Conservation (phyloP, 2,888 invertebrate species). For the Dermolepida albohirtum region DNA sequence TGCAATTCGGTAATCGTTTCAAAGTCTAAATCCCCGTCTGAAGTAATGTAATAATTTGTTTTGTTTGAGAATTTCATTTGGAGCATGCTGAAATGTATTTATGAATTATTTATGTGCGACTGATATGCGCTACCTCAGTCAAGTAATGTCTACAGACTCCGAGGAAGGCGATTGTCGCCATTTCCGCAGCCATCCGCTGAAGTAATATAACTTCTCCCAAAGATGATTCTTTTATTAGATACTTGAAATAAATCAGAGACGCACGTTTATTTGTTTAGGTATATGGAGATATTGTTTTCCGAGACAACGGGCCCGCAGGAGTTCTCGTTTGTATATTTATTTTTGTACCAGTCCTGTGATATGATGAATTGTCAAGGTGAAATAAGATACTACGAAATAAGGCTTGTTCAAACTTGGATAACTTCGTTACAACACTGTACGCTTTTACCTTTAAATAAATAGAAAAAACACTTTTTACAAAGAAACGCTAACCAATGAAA, state of each 20-base stretch:
- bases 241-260: slow-evolving; percentile 51
- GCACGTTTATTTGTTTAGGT: slow-evolving; percentile 50
- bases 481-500: not conserved
- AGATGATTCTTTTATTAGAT: slow-evolving; percentile 50
- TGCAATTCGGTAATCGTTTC: slow-evolving; percentile 25
- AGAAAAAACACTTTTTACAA: not conserved
- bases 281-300: slow-evolving; percentile 47
- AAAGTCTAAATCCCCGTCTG: slow-evolving; percentile 39
- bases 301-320: not conserved
- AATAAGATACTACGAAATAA: not conserved
- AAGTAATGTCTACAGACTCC: slow-evolving; percentile 14
- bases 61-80: slow-evolving; percentile 39
- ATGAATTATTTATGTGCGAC: slow-evolving; percentile 46
- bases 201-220: slow-evolving; percentile 47
- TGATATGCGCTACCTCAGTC: slow-evolving; percentile 27
- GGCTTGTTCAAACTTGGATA: not conserved
- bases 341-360: not conserved
- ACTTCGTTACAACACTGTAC: not conserved
- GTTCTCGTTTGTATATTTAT: slow-evolving; percentile 11
- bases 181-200: slow-evolving; percentile 35
- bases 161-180: slow-evolving; percentile 26
- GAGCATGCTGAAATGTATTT: slow-evolving; percentile 41
- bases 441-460: too few species aligned
- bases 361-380: slow-evolving; percentile 17
- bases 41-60: slow-evolving; percentile 44